phyloP scores from a whole-genome alignment of 2,113 vertebrate species.

The Entelurus aequoreus region DNA sequence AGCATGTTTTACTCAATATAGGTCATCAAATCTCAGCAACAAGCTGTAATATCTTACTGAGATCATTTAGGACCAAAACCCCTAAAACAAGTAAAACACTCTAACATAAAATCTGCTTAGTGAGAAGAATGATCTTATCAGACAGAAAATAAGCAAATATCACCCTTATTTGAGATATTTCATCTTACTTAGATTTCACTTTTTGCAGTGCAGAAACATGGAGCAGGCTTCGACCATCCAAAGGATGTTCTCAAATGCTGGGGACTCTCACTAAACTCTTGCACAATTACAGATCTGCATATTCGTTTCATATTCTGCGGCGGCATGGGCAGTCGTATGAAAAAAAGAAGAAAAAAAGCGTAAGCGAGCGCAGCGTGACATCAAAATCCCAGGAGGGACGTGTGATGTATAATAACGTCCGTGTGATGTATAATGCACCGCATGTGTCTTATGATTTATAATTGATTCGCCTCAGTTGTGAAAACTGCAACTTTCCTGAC shows the following conservation, averaged over 20 bases:
- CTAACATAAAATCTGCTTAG: too few relatives aligned
- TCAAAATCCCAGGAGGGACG: slow-evolving; percentile 1
- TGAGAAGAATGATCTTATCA: too few relatives aligned
- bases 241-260: background rate
- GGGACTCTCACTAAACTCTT: background rate
- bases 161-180: too few relatives aligned
- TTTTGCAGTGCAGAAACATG: too few relatives aligned
- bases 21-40: too few relatives aligned
- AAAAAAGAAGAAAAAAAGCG: background rate
- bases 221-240: background rate
- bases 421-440: slow-evolving; percentile 14
- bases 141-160: too few relatives aligned
- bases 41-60: too few relatives aligned
- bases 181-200: too few relatives aligned
- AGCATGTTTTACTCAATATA: too few relatives aligned
- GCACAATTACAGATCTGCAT: background rate
- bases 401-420: background rate
- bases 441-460: slow-evolving; percentile 7
- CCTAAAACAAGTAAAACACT: too few relatives aligned
- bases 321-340: background rate
- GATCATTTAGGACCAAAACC: too few relatives aligned
- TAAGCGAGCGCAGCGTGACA: background rate
- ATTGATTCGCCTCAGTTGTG: background rate
- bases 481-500: background rate
- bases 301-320: background rate